These are phyloP conservation scores for Lamproptera curius DNA, from an alignment of 2,888 invertebrate species.

Conservation along the genomic window DNA sequence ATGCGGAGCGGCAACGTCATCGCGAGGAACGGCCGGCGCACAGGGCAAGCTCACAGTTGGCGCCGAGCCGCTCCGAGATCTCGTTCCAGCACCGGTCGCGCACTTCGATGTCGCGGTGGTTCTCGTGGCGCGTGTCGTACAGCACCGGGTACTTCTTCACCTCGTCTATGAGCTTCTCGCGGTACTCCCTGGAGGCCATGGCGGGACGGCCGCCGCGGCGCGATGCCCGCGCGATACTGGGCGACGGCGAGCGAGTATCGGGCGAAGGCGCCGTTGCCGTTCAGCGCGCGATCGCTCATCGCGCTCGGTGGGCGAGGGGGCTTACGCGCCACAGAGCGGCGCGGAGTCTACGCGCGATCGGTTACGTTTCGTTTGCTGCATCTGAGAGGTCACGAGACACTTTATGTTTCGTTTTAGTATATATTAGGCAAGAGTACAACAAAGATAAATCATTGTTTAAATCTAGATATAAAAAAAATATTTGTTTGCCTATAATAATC, in stretches of 20 bases:
- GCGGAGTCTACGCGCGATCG: too few relatives aligned
- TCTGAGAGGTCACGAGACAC: too few relatives aligned
- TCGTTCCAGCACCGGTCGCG: conserved; percentile 68
- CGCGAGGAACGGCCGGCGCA: neutral
- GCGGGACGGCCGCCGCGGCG: conserved; percentile 45
- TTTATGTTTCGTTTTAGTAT: too few relatives aligned
- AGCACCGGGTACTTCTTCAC: conserved; percentile 65
- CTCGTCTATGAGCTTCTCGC: conserved; percentile 63
- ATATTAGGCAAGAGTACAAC: too few relatives aligned
- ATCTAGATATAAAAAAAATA: too few relatives aligned
- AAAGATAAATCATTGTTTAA: too few relatives aligned
- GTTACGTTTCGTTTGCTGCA: too few relatives aligned
- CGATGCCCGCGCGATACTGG: conserved; percentile 23
- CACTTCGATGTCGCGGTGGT: conserved; percentile 62
- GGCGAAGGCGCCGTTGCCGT: conserved; percentile 50
- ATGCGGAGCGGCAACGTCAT: too few relatives aligned
- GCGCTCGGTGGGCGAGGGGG: conserved; percentile 54
- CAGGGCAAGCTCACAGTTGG: conserved; percentile 48
- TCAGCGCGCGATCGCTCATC: conserved; percentile 43
- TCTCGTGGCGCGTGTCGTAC: conserved; percentile 65
- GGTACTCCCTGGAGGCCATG: conserved; percentile 34
- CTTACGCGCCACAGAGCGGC: too few relatives aligned
- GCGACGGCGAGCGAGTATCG: conserved; percentile 31
- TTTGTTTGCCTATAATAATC: too few relatives aligned
- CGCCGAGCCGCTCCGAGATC: conserved; percentile 58